Evolutionary conservation across 2,888 invertebrate genomes (phyloP).

Genomic region (Scaptomyza flava): DNA sequence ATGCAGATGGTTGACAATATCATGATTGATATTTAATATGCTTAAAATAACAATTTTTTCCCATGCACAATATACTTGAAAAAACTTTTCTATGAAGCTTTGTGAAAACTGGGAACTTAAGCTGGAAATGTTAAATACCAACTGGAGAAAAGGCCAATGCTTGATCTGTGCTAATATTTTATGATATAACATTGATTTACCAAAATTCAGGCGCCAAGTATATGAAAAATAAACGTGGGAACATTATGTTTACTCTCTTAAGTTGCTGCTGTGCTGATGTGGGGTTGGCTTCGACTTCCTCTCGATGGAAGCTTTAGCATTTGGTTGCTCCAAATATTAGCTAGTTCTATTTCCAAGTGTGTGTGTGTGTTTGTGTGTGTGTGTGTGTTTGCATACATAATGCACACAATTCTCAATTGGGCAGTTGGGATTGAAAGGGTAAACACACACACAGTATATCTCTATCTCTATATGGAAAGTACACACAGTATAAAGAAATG

Average conservation of each 20-base stretch:
- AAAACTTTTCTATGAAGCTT: no score
- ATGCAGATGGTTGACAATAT: neutral
- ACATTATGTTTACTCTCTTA: neutral
- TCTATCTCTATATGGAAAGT: neutral
- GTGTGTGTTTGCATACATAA: constrained; percentile 14
- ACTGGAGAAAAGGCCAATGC: neutral
- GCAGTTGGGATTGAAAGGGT: constrained; percentile 23
- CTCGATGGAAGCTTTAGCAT: neutral
- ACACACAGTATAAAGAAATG: constrained; percentile 3
- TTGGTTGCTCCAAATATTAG: constrained; percentile 18
- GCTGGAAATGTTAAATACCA: no score
- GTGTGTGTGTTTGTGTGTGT: neutral
- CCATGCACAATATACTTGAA: no score
- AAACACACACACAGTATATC: constrained; percentile 11
- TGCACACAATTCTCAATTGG: constrained; percentile 43
- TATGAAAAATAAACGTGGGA: neutral
- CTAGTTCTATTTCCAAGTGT: constrained; percentile 35
- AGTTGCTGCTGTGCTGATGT: constrained; percentile 7
- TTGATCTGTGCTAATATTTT: neutral
- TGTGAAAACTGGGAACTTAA: no score
- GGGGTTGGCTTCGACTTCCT: constrained; percentile 3
- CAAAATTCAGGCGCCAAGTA: neutral
- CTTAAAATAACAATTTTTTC: no score
- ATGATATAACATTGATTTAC: constrained; percentile 1
- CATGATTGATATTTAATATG: neutral